Evolutionary conservation across 2,113 vertebrate species (phyloP).

Genomic region (Oxyura jamaicensis): DNA sequence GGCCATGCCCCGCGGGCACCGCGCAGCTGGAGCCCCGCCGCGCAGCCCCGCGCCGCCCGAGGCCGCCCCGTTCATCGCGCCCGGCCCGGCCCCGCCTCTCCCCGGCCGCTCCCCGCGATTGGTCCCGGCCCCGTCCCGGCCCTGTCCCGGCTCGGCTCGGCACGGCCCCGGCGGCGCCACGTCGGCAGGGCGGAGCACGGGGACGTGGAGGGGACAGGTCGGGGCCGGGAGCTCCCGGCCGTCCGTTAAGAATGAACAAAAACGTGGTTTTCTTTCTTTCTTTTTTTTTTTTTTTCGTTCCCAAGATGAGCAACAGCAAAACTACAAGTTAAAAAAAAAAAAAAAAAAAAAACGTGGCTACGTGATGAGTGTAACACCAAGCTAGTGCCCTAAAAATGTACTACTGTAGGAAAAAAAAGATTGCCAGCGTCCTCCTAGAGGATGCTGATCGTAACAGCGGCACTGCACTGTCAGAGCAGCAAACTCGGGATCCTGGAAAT

Average conservation of each 20-base stretch:
- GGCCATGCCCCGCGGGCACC: neutral
- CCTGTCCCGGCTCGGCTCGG: neutral
- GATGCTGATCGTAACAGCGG: rapidly evolving
- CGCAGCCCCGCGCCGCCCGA: no score
- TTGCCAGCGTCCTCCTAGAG: rapidly evolving
- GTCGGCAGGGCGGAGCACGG: slow-evolving; percentile 46
- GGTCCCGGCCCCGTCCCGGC: no score
- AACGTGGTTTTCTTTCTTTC: no score
- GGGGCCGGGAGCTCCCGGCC: no score
- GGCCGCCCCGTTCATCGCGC: neutral
- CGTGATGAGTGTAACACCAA: neutral
- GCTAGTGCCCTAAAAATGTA: rapidly evolving
- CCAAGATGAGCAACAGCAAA: neutral
- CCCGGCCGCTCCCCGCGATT: slow-evolving; percentile 51
- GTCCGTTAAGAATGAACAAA: no score
- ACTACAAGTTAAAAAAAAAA: neutral
- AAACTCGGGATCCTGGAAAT: neutral
- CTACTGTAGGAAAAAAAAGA: rapidly evolving
- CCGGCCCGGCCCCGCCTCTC: neutral
- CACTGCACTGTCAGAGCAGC: rapidly evolving
- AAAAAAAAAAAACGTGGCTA: neutral
- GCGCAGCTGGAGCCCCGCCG: neutral
- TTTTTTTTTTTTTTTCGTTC: no score
- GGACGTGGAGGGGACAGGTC: no score
- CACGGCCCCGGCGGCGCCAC: slow-evolving; percentile 75